Evolutionary conservation across 2,888 invertebrate species (phyloP).

Genomic region (Lasiommata megera): DNA sequence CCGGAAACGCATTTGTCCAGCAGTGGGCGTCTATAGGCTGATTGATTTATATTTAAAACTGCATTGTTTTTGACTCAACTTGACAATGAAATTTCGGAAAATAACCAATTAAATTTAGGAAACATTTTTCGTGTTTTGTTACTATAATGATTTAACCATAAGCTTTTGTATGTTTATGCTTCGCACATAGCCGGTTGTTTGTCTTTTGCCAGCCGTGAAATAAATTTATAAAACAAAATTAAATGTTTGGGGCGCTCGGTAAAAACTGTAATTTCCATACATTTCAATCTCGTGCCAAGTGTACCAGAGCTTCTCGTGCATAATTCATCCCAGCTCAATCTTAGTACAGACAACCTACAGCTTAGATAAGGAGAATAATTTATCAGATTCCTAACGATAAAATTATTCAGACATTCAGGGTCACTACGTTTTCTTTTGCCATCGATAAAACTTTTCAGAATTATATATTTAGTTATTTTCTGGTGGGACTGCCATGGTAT

Average conservation of each 20-base stretch:
- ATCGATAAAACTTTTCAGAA: background rate
- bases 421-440: background rate
- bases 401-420: background rate
- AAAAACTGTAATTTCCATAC: constrained; percentile 2
- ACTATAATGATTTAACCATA: too few species aligned
- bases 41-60: too few species aligned
- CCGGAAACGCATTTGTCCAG: too few species aligned
- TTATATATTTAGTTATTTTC: too few species aligned
- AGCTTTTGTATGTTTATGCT: too few species aligned
- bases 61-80: too few species aligned
- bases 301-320: constrained; percentile 1
- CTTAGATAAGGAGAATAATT: background rate
- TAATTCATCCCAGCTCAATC: constrained; percentile 12
- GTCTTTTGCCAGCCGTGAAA: background rate
- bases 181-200: too few species aligned
- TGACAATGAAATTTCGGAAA: too few species aligned
- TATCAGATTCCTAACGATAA: background rate
- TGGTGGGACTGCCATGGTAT: too few species aligned
- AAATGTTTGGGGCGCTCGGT: background rate
- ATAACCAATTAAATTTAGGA: too few species aligned
- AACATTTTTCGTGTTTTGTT: too few species aligned
- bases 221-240: background rate
- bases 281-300: constrained; percentile 6
- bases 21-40: too few species aligned
- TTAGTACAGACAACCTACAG: background rate